Percentiles rank a stretch among this genome's conserved stretches.
Conservation (phyloP, 1,140 invertebrate genomes). For the Diorhabda sublineata region DNA sequence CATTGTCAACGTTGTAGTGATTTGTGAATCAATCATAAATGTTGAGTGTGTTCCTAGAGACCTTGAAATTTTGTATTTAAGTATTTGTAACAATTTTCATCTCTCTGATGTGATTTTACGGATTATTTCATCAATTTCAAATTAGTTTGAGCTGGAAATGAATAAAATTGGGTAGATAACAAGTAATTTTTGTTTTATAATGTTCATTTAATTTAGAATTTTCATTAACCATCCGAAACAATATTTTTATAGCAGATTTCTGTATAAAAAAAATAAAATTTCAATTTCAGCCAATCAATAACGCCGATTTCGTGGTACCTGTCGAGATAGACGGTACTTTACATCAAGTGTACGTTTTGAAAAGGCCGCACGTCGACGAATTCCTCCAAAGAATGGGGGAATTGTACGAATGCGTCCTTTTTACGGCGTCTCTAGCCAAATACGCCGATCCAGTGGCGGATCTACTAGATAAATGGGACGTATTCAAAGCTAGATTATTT, state of each 20-base stretch:
- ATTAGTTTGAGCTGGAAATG: too few relatives aligned
- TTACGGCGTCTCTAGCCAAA: conserved; percentile 98
- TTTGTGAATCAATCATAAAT: too few relatives aligned
- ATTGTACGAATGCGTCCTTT: conserved; percentile 98
- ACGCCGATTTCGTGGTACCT: conserved; percentile 99
- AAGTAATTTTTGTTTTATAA: background rate
- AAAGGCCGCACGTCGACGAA: conserved; percentile 98
- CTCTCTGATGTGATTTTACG: too few relatives aligned
- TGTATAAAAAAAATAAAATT: conserved; percentile 17
- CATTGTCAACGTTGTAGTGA: too few relatives aligned
- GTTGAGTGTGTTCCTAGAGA: too few relatives aligned
- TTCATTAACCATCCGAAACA: background rate
- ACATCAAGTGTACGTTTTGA: conserved; percentile 98
- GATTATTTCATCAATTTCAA: too few relatives aligned
- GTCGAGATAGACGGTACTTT: conserved; percentile 99
- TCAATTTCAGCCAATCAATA: conserved; percentile 88
- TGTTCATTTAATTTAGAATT: background rate
- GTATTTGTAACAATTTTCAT: too few relatives aligned
- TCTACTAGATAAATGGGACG: conserved; percentile 94
- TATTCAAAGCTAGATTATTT: conserved; percentile 94
- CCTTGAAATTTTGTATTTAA: too few relatives aligned
- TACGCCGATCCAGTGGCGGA: conserved; percentile 99
- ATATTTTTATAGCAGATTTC: background rate
- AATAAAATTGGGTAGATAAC: too few relatives aligned
- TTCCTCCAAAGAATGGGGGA: conserved; percentile 97